Evolutionary conservation across 2,888 invertebrate species (phyloP), one percentile per base, ranked within the genome.

Genomic region (Morpho achilles): DNA sequence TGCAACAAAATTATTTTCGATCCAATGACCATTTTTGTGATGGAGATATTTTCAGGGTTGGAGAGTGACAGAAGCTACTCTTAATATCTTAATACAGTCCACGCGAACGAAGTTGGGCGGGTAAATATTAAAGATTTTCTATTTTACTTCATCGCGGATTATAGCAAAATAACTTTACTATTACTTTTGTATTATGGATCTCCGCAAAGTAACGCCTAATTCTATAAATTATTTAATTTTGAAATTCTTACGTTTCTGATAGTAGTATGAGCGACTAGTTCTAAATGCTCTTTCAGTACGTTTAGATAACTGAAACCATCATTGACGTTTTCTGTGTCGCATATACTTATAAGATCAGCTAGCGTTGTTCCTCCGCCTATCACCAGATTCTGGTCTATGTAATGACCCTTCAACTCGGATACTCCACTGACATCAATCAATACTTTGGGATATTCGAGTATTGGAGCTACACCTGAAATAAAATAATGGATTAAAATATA

Each of bases 181-280:
- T 8, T 42, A 42, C 7, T 16, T 16, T 16, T 16, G 16, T 16
- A 16, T 16, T 16, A 16, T 16, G 16, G 16, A 16, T 16, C 16
- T 16, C 16, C 16, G 16, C 16, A 16, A 16, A 16, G 16, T 16
- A 16, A 16, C 16, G 16, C 16, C 16, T 16, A 16, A 16, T 16
- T 16, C 16, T 16, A 16, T 16, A 16, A 16, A 16, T 16, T 16
- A 16, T 16, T 42, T 8, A 8, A 43, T 46, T 6, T 46, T 7
- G 7, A n/a, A 40, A 56, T 45, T 43, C 53, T 87, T 79, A 94
- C 94, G 80, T 95, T 95, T 79, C 95, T 86, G 0, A 95, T 93
- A 41, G 94, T 92, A 46, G 93, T 91, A 75, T 93, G 94, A 2
- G 95, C 95, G 7, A 95, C 92, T 57, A 93, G 74, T 67, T 93